Evolutionary conservation across 2,888 invertebrate species (phyloP).

Genomic region (Xestia c-nigrum): DNA sequence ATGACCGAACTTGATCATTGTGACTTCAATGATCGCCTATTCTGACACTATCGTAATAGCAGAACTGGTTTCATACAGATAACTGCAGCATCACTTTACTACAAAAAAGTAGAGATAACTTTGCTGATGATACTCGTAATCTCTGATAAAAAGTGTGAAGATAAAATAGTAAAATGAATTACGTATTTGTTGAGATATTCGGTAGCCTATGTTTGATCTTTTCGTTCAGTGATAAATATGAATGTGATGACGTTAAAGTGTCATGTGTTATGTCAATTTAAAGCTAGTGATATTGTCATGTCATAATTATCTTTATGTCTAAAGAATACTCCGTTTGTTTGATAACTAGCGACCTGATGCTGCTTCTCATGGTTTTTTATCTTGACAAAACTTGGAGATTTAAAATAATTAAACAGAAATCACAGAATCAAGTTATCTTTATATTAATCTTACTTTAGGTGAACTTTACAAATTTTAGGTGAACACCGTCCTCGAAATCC

Average conservation of each 20-base stretch:
- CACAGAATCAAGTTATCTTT: too few relatives aligned
- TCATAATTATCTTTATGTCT: not conserved
- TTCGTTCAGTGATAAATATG: constrained; percentile 13
- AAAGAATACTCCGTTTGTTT: not conserved
- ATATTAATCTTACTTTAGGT: too few relatives aligned
- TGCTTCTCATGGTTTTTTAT: not conserved
- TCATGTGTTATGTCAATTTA: not conserved
- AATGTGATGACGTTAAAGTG: not conserved
- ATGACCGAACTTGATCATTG: too few relatives aligned
- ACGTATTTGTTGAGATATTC: constrained; percentile 19
- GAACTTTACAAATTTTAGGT: not conserved
- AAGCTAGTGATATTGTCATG: not conserved
- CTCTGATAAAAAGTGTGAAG: constrained; percentile 19
- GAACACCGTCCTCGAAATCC: not conserved
- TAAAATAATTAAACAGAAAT: too few relatives aligned
- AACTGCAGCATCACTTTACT: constrained; percentile 13
- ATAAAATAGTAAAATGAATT: constrained; percentile 27
- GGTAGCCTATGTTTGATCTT: constrained; percentile 30
- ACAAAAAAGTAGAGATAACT: constrained; percentile 10
- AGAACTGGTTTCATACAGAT: constrained; percentile 2
- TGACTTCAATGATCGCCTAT: too few relatives aligned
- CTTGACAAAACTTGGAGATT: not conserved
- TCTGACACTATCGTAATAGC: too few relatives aligned
- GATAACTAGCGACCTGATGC: not conserved
- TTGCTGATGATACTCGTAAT: not conserved